phyloP scores from a whole-genome alignment of 2,113 vertebrate genomes.

The Eolophus roseicapilla region DNA sequence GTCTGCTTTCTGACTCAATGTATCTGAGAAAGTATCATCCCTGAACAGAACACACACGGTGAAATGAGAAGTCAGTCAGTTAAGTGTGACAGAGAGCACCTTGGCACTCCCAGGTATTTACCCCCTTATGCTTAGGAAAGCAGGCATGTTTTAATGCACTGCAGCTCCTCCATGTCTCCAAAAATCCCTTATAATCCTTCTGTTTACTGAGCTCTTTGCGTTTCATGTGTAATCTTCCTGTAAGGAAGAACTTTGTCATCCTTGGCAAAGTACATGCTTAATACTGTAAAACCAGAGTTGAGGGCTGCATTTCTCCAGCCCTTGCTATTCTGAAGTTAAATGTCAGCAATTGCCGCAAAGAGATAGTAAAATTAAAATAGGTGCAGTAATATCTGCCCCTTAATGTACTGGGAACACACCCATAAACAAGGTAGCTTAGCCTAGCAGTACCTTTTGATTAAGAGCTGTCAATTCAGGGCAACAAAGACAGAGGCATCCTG shows the following conservation, averaged over 20 bases:
- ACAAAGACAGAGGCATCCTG: background rate
- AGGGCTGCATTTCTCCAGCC: background rate
- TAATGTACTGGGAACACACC: background rate
- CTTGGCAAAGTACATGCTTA: background rate
- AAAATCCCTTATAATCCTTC: background rate
- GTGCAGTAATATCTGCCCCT: background rate
- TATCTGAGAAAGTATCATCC: slow-evolving; percentile 97
- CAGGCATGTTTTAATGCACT: background rate
- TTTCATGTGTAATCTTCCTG: background rate
- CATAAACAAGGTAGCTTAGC: background rate
- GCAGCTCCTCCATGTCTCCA: background rate
- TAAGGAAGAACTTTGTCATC: background rate
- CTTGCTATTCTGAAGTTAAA: background rate
- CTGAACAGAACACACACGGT: slow-evolving; percentile 67
- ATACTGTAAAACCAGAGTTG: background rate
- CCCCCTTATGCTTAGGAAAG: background rate
- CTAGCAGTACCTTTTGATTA: background rate
- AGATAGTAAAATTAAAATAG: background rate
- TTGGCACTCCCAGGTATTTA: background rate
- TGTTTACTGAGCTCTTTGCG: background rate
- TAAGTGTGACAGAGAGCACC: background rate
- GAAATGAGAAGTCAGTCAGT: background rate
- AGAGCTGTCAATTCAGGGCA: background rate
- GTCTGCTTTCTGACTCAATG: slow-evolving; percentile 95
- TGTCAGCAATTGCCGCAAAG: background rate